phyloP scores from a whole-genome alignment of 2,797 vertebrate species.

The Scyliorhinus canicula region DNA sequence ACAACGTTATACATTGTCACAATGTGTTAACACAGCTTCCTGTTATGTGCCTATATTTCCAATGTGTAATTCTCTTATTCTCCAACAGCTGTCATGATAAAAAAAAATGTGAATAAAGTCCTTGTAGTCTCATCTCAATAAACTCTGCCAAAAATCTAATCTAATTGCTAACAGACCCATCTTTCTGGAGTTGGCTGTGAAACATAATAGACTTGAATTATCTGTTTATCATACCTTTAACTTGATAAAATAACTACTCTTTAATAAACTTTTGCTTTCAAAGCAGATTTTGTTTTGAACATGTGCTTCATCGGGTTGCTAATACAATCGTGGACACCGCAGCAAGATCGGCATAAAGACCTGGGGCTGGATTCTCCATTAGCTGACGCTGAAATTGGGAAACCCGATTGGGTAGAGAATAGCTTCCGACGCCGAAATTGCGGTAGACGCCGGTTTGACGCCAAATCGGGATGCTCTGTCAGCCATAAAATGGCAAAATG shows the following conservation, averaged over 20 bases:
- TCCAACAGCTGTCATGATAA: constrained; percentile 22
- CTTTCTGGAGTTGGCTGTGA: neutral
- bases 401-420: too few relatives aligned
- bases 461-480: too few relatives aligned
- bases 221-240: neutral
- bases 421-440: too few relatives aligned
- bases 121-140: neutral
- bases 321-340: neutral
- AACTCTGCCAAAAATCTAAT: neutral
- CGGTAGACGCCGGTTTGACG: too few relatives aligned
- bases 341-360: neutral
- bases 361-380: too few relatives aligned
- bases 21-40: constrained; percentile 24
- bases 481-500: too few relatives aligned
- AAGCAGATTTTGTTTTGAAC: neutral
- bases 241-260: neutral
- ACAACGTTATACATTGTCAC: constrained; percentile 8
- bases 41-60: constrained; percentile 31
- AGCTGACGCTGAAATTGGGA: too few relatives aligned
- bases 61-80: neutral
- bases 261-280: neutral
- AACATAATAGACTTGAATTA: neutral
- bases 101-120: neutral
- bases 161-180: neutral
- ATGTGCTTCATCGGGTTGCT: neutral